phyloP scores from a whole-genome alignment of 1,140 invertebrate genomes.

The Drosophila parvula region DNA sequence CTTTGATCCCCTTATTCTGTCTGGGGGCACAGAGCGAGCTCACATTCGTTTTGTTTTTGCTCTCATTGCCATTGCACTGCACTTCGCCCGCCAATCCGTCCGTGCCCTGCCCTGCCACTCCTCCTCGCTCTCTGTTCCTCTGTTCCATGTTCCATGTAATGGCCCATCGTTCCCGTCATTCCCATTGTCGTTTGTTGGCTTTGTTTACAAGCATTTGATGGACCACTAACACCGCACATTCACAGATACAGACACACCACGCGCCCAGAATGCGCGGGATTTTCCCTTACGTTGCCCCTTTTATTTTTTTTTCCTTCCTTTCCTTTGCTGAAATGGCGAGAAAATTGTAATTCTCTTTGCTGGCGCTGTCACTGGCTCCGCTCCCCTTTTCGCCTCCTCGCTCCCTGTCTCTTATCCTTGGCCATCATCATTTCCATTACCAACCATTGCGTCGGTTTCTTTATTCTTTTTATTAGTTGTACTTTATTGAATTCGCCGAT shows the following conservation, averaged over 20 bases:
- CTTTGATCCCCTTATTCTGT: conserved; percentile 79
- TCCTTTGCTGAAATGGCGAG: conserved; percentile 56
- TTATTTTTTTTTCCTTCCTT: neutral
- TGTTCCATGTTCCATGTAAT: conserved; percentile 35
- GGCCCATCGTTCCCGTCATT: conserved; percentile 44
- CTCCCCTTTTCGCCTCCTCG: neutral
- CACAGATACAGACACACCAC: conserved; percentile 22
- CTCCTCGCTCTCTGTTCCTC: neutral
- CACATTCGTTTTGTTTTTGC: conserved; percentile 72
- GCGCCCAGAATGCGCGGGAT: conserved; percentile 60
- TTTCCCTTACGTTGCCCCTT: conserved; percentile 43
- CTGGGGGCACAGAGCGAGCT: conserved; percentile 46
- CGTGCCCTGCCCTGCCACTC: conserved; percentile 8
- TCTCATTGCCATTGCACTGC: conserved; percentile 71
- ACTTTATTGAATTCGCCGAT: conserved; percentile 80
- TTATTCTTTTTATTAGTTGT: conserved; percentile 80
- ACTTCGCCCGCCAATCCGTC: conserved; percentile 64
- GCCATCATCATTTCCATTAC: conserved; percentile 49
- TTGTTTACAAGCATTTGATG: conserved; percentile 81
- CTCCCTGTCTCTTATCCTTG: neutral
- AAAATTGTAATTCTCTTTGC: conserved; percentile 72
- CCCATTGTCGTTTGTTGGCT: conserved; percentile 68
- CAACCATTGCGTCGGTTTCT: conserved; percentile 55
- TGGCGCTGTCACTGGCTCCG: conserved; percentile 38
- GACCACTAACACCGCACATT: conserved; percentile 74